Conservation (phyloP, 2,797 vertebrate genomes). For the Phrynocephalus guinanensis region DNA sequence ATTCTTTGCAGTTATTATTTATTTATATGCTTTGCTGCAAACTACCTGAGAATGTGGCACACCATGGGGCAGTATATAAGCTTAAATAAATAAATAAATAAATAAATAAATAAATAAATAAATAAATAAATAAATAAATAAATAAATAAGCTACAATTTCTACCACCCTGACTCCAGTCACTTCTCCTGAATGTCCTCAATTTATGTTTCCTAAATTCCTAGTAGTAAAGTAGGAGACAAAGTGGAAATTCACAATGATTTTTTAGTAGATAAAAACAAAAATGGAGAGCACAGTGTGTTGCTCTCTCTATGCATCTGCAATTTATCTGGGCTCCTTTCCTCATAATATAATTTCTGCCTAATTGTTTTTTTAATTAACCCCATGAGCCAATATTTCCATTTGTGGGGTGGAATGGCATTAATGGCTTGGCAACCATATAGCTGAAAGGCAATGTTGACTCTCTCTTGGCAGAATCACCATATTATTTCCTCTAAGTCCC, state of each 20-base stretch:
- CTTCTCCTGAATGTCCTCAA: background rate
- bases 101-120: no score
- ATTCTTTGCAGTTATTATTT: no score
- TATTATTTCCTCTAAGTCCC: slow-evolving; percentile 4
- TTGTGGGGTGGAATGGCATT: background rate
- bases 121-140: no score
- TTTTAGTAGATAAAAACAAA: background rate
- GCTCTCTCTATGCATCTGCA: slow-evolving; percentile 23
- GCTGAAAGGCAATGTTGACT: background rate
- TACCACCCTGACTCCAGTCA: background rate
- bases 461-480: background rate
- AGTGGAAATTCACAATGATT: background rate
- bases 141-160: no score
- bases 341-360: slow-evolving; percentile 22
- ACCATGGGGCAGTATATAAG: no score
- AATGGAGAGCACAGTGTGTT: slow-evolving; percentile 3
- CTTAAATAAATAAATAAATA: no score
- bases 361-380: slow-evolving; percentile 53
- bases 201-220: background rate
- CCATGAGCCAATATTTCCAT: slow-evolving; percentile 21
- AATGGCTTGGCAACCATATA: background rate
- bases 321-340: slow-evolving; percentile 6
- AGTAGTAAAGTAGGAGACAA: background rate
- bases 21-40: no score
- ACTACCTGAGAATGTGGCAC: no score